Evolutionary conservation across 2,797 vertebrate species (phyloP).

Genomic region (Pterois miles): DNA sequence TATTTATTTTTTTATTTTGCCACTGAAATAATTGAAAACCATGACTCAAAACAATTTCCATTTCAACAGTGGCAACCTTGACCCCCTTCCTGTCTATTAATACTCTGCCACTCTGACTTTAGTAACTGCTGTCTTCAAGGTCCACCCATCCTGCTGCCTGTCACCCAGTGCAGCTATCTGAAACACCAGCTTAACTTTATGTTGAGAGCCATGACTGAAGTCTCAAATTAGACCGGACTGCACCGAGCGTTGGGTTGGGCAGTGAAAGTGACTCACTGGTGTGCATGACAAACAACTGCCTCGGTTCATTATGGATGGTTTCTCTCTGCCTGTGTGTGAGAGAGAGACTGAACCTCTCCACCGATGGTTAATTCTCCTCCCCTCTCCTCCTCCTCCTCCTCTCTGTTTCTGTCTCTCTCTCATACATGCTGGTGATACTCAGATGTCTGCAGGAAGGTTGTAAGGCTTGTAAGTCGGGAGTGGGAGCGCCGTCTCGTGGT

Average conservation of each 20-base stretch:
- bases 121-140: constrained; percentile 27
- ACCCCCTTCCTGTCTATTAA: constrained; percentile 18
- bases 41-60: constrained; percentile 7
- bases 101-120: constrained; percentile 25
- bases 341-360: constrained; percentile 18
- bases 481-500: constrained; percentile 72
- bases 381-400: not conserved
- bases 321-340: not conserved
- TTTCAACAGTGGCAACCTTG: not conserved
- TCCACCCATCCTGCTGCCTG: constrained; percentile 21
- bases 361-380: constrained; percentile 14
- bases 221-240: constrained; percentile 62
- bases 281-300: constrained; percentile 44
- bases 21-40: not conserved
- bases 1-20: too few relatives aligned
- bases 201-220: constrained; percentile 51
- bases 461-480: constrained; percentile 47
- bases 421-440: constrained; percentile 20
- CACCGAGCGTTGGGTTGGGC: constrained; percentile 27
- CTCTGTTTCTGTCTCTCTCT: not conserved
- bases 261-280: constrained; percentile 61
- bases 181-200: constrained; percentile 33
- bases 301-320: constrained; percentile 30
- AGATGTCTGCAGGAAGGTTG: constrained; percentile 40
- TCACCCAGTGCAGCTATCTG: constrained; percentile 33